These are phyloP conservation scores for Gallinago undulata DNA, from an alignment of 2,113 vertebrate genomes.

Conservation along the genomic window DNA sequence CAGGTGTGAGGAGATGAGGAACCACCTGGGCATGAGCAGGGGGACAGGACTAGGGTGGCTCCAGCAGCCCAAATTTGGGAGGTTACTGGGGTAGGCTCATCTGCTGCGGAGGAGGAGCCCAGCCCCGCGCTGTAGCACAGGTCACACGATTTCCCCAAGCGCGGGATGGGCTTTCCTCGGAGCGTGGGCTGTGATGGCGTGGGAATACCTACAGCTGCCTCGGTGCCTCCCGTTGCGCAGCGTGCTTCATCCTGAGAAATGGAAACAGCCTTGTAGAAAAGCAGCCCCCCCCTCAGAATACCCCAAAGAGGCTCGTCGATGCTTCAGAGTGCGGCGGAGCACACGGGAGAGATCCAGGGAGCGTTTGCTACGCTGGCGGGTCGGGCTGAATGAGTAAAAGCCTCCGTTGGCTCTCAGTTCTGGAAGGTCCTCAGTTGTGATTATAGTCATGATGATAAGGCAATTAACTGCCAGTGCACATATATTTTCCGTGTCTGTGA, in stretches of 20 bases:
- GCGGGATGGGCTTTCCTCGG: fast-evolving
- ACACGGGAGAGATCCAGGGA: neutral
- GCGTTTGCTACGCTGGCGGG: neutral
- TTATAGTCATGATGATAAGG: constrained; percentile 32
- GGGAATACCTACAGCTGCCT: fast-evolving
- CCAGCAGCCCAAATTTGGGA: fast-evolving
- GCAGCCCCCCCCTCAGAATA: neutral
- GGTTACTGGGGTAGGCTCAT: fast-evolving
- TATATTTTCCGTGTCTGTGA: constrained; percentile 14
- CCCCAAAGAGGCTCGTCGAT: neutral
- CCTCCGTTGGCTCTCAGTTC: neutral
- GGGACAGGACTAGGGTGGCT: neutral
- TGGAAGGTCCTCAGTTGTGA: constrained; percentile 29
- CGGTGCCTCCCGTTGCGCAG: fast-evolving
- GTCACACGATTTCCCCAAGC: fast-evolving
- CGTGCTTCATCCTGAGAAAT: neutral
- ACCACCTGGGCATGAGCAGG: neutral
- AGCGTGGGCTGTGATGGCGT: fast-evolving
- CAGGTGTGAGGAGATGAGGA: neutral
- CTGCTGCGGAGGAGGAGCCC: neutral
- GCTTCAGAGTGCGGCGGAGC: neutral
- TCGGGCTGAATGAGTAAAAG: neutral
- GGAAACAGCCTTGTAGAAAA: neutral
- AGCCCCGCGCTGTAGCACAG: fast-evolving
- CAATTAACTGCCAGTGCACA: constrained; percentile 21